phyloP scores from a whole-genome alignment of 2,888 invertebrate genomes.

The Plusia festucae region DNA sequence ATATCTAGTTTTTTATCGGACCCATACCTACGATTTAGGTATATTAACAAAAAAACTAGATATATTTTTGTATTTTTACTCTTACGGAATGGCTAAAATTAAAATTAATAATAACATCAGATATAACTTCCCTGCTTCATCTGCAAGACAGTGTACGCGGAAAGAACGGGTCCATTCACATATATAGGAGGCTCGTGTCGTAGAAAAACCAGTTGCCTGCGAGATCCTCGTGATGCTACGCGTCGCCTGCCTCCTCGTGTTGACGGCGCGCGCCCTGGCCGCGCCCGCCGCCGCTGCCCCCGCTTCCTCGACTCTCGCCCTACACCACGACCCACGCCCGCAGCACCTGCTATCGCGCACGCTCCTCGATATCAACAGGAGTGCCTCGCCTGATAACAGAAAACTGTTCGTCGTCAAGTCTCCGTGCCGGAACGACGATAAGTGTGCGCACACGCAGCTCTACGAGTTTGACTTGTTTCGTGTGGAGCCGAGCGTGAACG shows the following conservation, averaged over 20 bases:
- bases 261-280: slow-evolving; percentile 25
- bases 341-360: background rate
- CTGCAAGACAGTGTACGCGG: slow-evolving; percentile 47
- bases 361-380: slow-evolving; percentile 21
- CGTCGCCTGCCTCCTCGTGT: slow-evolving; percentile 37
- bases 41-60: background rate
- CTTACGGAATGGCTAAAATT: no score
- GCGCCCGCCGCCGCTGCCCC: slow-evolving; percentile 20
- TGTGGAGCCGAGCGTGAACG: slow-evolving; percentile 27
- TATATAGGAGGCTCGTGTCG: slow-evolving; percentile 37
- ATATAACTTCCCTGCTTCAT: slow-evolving; percentile 32
- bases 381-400: slow-evolving; percentile 25
- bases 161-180: slow-evolving; percentile 42
- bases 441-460: slow-evolving; percentile 46
- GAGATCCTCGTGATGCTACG: slow-evolving; percentile 30
- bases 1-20: no score
- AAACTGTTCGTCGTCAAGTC: slow-evolving; percentile 50
- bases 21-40: no score
- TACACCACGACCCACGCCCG: background rate
- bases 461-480: slow-evolving; percentile 60
- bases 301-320: background rate
- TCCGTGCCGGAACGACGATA: slow-evolving; percentile 41
- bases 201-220: slow-evolving; percentile 35
- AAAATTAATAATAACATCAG: background rate
- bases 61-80: background rate